A percentile compares a stretch with the other conserved stretches of the same genome.
These are phyloP conservation scores for Clupea harengus DNA, from an alignment of 2,113 vertebrate genomes.

Conservation along the genomic window DNA sequence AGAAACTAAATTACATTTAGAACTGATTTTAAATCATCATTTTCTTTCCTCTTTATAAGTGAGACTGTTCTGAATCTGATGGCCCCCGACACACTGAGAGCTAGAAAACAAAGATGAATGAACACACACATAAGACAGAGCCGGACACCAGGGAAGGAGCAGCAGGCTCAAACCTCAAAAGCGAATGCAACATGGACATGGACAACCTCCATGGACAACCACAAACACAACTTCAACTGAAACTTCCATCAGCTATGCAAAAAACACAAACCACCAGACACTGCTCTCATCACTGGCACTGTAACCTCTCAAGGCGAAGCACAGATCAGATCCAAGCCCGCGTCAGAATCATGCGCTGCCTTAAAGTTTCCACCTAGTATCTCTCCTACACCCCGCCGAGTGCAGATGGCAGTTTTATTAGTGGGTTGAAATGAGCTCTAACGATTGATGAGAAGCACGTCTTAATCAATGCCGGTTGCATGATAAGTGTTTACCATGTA, in stretches of 20 bases:
- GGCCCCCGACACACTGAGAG: too few species aligned
- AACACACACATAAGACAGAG: too few species aligned
- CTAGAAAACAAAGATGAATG: too few species aligned
- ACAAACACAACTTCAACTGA: too few species aligned
- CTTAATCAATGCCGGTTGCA: constrained; percentile 72
- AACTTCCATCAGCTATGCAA: background rate
- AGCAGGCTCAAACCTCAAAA: too few species aligned
- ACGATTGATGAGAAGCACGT: constrained; percentile 74
- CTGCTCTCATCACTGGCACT: background rate
- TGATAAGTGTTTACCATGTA: constrained; percentile 74
- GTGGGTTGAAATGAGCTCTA: constrained; percentile 63
- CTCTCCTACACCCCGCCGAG: constrained; percentile 60
- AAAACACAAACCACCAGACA: background rate
- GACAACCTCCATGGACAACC: too few species aligned
- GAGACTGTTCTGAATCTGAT: too few species aligned
- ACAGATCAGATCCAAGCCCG: background rate
- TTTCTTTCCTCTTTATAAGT: too few species aligned
- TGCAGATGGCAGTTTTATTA: constrained; percentile 75
- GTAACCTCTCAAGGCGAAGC: background rate
- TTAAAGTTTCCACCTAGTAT: constrained; percentile 53
- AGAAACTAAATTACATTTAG: too few species aligned
- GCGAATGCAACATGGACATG: too few species aligned
- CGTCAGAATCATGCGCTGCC: constrained; percentile 26
- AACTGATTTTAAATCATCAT: too few species aligned
- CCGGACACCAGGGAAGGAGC: too few species aligned